Base-by-base conservation (phyloP, 2,888 invertebrate species). In the Hirtodrosophila trivittata region DNA sequence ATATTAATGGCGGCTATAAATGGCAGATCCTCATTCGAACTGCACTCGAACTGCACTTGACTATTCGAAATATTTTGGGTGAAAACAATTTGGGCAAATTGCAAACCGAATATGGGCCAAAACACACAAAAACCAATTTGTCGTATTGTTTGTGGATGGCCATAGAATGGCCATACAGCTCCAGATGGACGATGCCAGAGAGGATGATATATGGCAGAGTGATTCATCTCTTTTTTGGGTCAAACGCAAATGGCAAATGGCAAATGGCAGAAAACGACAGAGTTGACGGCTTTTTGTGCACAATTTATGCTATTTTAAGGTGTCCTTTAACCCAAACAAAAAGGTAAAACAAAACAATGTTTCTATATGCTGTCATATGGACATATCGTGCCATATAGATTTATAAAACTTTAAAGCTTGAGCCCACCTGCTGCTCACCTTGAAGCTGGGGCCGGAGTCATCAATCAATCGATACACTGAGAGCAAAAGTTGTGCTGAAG, bases 21-120 rank as follows among this genome's bases (percentile, higher is more conserved):
- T 71, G 60, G 45, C 54, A 60, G 42, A 42, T n/a, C n/a, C n/a
- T n/a, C 39, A 37, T 28, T 8, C 10, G 14, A 13, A 14, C 7
- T 2, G 18, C 41, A 42, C 38, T 39, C 37, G 33, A 38, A 50
- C 26, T 32, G 28, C 21, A 13, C 14, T 51, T 21, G 35, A 26
- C 30, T 33, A 42, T 37, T 49, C 32, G 21, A 70, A 77, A 83
- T 72, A 70, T 65, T 78, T 74, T 71, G 66, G 52, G 47, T 76
- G 47, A 77, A 80, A 78, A 78, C 73, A 77, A 82, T 77, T 77
- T 77, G 68, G 39, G 16, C 45, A 74, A 83, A 83, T 80, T 60
- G 77, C 72, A 55, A 64, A 59, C 49, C 60, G 58, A 46, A 71
- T 67, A 49, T 59, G 64, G 66, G 35, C 51, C 62, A 67, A 51